These are phyloP conservation scores for Ischnus inquisitorius DNA, from an alignment of 2,888 invertebrate species.

Conservation along the genomic window DNA sequence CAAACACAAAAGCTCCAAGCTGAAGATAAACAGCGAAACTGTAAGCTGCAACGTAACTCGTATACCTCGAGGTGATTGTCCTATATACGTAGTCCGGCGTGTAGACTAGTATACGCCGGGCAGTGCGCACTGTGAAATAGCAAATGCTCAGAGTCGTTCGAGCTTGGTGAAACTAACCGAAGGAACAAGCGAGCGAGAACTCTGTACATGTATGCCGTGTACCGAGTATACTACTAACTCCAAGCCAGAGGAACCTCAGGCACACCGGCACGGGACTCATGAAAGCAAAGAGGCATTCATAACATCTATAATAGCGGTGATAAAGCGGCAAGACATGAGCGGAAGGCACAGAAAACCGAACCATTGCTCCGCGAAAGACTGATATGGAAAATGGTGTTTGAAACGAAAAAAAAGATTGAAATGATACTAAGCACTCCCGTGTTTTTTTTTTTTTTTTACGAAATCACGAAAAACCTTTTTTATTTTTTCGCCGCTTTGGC, in stretches of 20 bases:
- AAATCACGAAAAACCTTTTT: not conserved
- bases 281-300: conserved; percentile 59
- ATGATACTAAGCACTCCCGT: not conserved
- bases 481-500: not conserved
- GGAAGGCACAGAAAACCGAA: not conserved
- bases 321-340: not conserved
- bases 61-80: conserved; percentile 29
- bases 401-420: conserved; percentile 29
- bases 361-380: not conserved
- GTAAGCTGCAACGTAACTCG: conserved; percentile 75
- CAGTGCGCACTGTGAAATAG: conserved; percentile 27
- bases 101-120: conserved; percentile 16
- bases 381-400: conserved; percentile 53
- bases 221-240: not conserved
- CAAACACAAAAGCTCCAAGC: conserved; percentile 81
- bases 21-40: conserved; percentile 79
- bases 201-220: not conserved
- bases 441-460: not conserved
- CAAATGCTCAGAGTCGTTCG: conserved; percentile 27
- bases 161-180: not conserved
- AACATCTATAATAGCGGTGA: conserved; percentile 61
- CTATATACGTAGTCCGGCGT: conserved; percentile 1
- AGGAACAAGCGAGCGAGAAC: conserved; percentile 14
- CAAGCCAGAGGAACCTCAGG: conserved; percentile 11
- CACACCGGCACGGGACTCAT: conserved; percentile 14